Conservation (phyloP, 2,888 invertebrate genomes). For the Lissocephala sabroskyi region DNA sequence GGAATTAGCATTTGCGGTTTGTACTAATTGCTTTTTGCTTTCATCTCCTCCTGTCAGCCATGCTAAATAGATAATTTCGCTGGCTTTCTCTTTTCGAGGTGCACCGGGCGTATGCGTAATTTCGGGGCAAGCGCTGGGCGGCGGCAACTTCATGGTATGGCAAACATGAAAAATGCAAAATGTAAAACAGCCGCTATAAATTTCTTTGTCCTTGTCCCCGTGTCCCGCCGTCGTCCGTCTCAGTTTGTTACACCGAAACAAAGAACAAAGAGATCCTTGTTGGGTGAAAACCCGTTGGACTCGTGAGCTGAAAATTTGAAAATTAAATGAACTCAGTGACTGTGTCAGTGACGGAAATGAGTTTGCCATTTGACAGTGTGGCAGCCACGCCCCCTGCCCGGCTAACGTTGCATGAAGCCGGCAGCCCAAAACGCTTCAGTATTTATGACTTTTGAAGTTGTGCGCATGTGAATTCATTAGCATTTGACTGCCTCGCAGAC, state of each 20-base stretch:
- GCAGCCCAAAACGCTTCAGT: slow-evolving; percentile 24
- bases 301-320: slow-evolving; percentile 51
- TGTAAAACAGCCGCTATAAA: slow-evolving; percentile 30
- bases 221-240: slow-evolving; percentile 24
- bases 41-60: too few relatives aligned
- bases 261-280: slow-evolving; percentile 19
- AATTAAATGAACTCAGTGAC: slow-evolving; percentile 55
- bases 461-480: slow-evolving; percentile 42
- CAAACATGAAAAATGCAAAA: slow-evolving; percentile 50
- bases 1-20: too few relatives aligned
- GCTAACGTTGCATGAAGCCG: slow-evolving; percentile 52
- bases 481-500: slow-evolving; percentile 37
- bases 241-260: slow-evolving; percentile 50
- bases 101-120: slow-evolving; percentile 45
- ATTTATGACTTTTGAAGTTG: slow-evolving; percentile 51
- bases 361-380: slow-evolving; percentile 32
- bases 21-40: too few relatives aligned
- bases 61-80: too few relatives aligned
- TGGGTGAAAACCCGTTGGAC: slow-evolving; percentile 42
- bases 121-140: slow-evolving; percentile 40
- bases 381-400: slow-evolving; percentile 5
- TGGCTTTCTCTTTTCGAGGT: too few relatives aligned
- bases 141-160: slow-evolving; percentile 34
- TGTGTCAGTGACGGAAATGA: slow-evolving; percentile 52
- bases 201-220: not conserved